phyloP scores from a whole-genome alignment of 2,113 vertebrate species.

The Caranx melampygus region DNA sequence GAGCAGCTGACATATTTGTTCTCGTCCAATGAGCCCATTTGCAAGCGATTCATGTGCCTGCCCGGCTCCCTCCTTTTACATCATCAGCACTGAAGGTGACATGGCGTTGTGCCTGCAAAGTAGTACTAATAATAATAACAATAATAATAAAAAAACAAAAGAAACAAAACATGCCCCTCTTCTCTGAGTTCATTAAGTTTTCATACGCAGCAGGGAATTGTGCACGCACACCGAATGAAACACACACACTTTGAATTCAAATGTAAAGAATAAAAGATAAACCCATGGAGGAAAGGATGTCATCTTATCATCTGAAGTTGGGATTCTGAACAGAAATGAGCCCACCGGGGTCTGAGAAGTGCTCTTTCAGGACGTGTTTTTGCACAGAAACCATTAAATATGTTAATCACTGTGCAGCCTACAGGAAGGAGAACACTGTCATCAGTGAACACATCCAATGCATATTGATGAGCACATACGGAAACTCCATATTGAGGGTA shows the following conservation, averaged over 20 bases:
- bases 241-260: constrained; percentile 32
- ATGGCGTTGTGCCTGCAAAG: constrained; percentile 16
- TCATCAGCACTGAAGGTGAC: constrained; percentile 41
- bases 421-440: constrained; percentile 34
- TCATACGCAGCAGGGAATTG: not conserved
- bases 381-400: constrained; percentile 31
- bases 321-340: constrained; percentile 19
- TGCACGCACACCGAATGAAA: constrained; percentile 6
- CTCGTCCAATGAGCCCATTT: constrained; percentile 58
- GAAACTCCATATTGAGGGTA: not conserved
- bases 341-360: not conserved
- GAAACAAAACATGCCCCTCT: not conserved
- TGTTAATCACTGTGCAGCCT: constrained; percentile 54
- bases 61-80: constrained; percentile 17
- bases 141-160: not conserved
- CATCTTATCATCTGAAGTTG: constrained; percentile 7
- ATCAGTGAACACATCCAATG: constrained; percentile 19
- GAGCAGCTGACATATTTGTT: constrained; percentile 63
- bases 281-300: not conserved
- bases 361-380: constrained; percentile 19
- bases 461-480: constrained; percentile 29
- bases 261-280: not conserved
- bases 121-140: not conserved
- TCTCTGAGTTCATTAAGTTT: constrained; percentile 39
- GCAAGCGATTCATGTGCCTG: constrained; percentile 42